A percentile compares a stretch with the other conserved stretches of the same genome.
Evolutionary conservation across 2,888 invertebrate genomes (phyloP).

Genomic region (Myathropa florea): DNA sequence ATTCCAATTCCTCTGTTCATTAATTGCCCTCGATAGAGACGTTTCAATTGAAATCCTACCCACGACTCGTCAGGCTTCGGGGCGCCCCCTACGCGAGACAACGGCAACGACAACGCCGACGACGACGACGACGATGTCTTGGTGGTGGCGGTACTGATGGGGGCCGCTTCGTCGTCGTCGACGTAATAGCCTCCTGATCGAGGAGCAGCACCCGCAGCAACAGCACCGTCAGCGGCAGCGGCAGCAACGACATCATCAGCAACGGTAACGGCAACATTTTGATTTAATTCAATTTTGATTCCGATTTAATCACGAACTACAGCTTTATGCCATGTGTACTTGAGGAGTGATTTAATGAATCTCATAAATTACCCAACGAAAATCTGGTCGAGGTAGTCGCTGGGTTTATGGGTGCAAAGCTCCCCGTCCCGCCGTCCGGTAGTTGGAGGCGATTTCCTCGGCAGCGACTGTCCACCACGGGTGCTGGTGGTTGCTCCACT

Average conservation of each 20-base stretch:
- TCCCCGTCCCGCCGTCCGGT: neutral
- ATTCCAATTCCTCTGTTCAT: constrained; percentile 56
- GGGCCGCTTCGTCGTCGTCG: constrained; percentile 42
- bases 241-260: constrained; percentile 15
- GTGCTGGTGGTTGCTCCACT: constrained; percentile 48
- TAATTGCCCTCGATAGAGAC: constrained; percentile 67
- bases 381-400: constrained; percentile 29
- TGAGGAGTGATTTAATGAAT: constrained; percentile 68
- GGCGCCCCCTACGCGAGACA: constrained; percentile 49
- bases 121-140: constrained; percentile 51
- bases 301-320: constrained; percentile 70
- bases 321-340: constrained; percentile 68
- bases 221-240: neutral
- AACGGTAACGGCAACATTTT: constrained; percentile 54
- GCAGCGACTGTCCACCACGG: constrained; percentile 31
- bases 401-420: constrained; percentile 50
- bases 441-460: constrained; percentile 27
- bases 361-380: constrained; percentile 66
- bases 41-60: constrained; percentile 61
- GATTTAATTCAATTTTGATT: constrained; percentile 70
- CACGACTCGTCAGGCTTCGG: constrained; percentile 54
- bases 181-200: constrained; percentile 62
- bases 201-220: constrained; percentile 39
- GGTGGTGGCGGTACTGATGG: neutral
- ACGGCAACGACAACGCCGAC: constrained; percentile 39